Percentiles rank a stretch among this genome's conserved stretches.
phyloP scores from a whole-genome alignment of 2,797 vertebrate species.

The Podarcis lilfordi region DNA sequence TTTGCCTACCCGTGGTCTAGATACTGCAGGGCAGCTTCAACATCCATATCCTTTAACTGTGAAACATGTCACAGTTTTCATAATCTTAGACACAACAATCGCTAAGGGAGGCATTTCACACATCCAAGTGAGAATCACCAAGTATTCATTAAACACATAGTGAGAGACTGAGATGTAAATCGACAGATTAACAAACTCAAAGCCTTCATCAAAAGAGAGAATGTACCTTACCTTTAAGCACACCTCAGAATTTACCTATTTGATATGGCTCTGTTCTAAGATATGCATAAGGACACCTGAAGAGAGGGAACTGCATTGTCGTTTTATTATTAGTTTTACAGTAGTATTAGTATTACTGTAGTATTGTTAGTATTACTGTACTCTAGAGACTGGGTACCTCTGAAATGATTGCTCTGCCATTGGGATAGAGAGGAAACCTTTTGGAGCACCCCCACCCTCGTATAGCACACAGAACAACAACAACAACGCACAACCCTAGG shows the following conservation, averaged over 20 bases:
- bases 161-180: not conserved
- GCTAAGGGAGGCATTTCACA: not conserved
- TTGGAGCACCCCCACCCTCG: not conserved
- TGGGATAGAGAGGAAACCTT: not conserved
- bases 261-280: not conserved
- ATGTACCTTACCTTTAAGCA: not conserved
- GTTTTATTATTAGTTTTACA: too few species aligned
- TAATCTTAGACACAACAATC: not conserved
- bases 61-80: not conserved
- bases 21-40: not conserved
- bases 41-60: not conserved
- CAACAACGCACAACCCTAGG: not conserved
- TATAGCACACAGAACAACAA: too few species aligned
- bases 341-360: too few species aligned
- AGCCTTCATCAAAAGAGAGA: not conserved
- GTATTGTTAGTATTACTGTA: too few species aligned
- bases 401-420: not conserved
- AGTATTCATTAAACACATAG: not conserved
- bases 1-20: too few species aligned
- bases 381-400: not conserved
- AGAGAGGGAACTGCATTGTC: not conserved
- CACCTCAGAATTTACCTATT: not conserved
- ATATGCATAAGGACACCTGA: not conserved
- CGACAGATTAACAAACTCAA: not conserved
- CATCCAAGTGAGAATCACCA: not conserved